These are phyloP conservation scores for Neosilurus hyrtlii DNA, from an alignment of 2,797 vertebrate genomes.

Conservation along the genomic window DNA sequence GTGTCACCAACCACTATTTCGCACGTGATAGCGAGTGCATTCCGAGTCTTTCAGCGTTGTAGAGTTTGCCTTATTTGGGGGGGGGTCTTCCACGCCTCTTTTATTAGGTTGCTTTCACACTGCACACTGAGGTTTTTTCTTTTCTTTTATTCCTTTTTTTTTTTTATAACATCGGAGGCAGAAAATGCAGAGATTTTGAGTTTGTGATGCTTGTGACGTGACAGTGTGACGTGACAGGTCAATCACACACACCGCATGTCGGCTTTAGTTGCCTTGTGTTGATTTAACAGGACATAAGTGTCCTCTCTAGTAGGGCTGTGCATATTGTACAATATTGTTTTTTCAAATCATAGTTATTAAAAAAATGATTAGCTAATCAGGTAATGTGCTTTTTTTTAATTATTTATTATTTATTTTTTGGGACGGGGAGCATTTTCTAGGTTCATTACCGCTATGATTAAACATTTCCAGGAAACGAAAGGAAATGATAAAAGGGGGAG, in stretches of 20 bases:
- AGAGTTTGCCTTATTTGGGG: slow-evolving; percentile 1
- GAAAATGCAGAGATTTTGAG: background rate
- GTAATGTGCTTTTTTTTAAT: too few relatives aligned
- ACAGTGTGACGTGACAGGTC: too few relatives aligned
- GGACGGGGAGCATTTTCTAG: too few relatives aligned
- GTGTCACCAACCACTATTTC: background rate
- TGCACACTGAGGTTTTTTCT: background rate
- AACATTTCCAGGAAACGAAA: too few relatives aligned
- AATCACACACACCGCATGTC: background rate
- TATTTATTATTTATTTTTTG: too few relatives aligned
- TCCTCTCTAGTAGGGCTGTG: background rate
- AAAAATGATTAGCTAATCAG: too few relatives aligned
- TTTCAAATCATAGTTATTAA: too few relatives aligned
- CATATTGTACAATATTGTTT: too few relatives aligned
- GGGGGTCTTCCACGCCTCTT: background rate
- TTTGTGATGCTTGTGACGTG: background rate
- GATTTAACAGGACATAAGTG: background rate
- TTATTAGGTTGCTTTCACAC: slow-evolving; percentile 9
- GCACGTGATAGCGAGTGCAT: background rate
- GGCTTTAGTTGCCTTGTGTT: background rate
- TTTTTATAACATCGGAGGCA: background rate
- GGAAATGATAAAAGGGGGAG: too few relatives aligned
- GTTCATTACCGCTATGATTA: too few relatives aligned
- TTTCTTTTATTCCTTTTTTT: background rate
- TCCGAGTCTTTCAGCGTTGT: background rate